Percentiles rank a stretch among this genome's conserved stretches.
Evolutionary conservation across 2,113 vertebrate genomes (phyloP).

Genomic region (Genyomyrus donnyi): DNA sequence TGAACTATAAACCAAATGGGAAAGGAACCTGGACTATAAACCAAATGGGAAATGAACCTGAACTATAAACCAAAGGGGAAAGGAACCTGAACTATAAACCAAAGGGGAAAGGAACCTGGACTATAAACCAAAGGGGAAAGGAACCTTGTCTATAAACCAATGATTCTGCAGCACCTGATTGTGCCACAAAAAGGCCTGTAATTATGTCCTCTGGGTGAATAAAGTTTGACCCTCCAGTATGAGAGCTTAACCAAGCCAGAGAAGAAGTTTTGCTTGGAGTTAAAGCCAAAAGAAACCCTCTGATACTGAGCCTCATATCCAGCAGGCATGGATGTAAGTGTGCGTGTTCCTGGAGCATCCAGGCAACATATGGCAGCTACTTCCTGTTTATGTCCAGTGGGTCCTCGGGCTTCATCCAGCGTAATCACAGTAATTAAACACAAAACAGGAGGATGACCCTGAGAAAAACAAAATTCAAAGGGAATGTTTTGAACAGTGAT

Average conservation of each 20-base stretch:
- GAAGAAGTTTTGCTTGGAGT: neutral
- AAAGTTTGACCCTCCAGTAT: neutral
- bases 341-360: neutral
- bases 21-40: neutral
- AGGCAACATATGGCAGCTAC: neutral
- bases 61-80: neutral
- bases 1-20: neutral
- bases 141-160: neutral
- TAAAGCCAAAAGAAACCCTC: neutral
- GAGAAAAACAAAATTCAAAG: neutral
- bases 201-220: neutral
- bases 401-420: neutral
- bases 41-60: neutral
- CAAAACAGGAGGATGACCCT: neutral
- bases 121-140: neutral
- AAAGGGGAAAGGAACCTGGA: neutral
- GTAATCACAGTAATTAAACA: slow-evolving; percentile 4
- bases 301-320: neutral
- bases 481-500: neutral
- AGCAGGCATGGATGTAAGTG: neutral
- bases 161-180: neutral
- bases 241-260: neutral
- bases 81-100: neutral
- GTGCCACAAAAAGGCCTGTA: neutral
- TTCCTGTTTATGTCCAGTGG: slow-evolving; percentile 3